phyloP scores from a whole-genome alignment of 37 sponge, comb jelly and placozoan genomes.

The Hexactinellida sp. region DNA sequence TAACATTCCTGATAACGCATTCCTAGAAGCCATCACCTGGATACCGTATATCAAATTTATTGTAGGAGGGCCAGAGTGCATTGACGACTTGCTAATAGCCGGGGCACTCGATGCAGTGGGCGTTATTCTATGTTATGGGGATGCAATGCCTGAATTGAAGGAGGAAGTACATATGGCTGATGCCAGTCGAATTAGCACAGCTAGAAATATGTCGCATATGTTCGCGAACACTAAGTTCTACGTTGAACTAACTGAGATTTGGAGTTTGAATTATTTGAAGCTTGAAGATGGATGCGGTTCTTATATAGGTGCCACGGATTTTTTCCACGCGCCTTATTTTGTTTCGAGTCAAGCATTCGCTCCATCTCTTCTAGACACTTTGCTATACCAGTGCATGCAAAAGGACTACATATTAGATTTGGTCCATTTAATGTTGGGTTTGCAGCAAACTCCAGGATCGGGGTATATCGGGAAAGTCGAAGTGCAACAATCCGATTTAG shows the following conservation, averaged over 20 bases:
- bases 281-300: not conserved
- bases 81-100: not conserved
- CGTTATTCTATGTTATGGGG: not conserved
- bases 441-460: slow-evolving; percentile 35
- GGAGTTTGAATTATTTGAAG: not conserved
- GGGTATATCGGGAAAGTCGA: slow-evolving; percentile 49
- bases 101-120: not conserved
- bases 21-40: slow-evolving; percentile 36
- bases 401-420: slow-evolving; percentile 59
- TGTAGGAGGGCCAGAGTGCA: slow-evolving; percentile 16
- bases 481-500: not conserved
- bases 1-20: slow-evolving; percentile 27
- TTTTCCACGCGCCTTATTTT: slow-evolving; percentile 34
- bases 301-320: not conserved
- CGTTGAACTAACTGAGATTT: not conserved
- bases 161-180: not conserved
- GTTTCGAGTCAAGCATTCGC: slow-evolving; percentile 45
- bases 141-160: not conserved
- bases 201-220: not conserved
- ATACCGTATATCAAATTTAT: slow-evolving; percentile 47
- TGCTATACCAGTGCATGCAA: slow-evolving; percentile 45
- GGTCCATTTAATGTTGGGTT: slow-evolving; percentile 54
- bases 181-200: not conserved
- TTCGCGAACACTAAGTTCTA: not conserved
- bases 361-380: slow-evolving; percentile 54